Base-by-base conservation (phyloP, 2,113 vertebrate species). In the Cromileptes altivelis region DNA sequence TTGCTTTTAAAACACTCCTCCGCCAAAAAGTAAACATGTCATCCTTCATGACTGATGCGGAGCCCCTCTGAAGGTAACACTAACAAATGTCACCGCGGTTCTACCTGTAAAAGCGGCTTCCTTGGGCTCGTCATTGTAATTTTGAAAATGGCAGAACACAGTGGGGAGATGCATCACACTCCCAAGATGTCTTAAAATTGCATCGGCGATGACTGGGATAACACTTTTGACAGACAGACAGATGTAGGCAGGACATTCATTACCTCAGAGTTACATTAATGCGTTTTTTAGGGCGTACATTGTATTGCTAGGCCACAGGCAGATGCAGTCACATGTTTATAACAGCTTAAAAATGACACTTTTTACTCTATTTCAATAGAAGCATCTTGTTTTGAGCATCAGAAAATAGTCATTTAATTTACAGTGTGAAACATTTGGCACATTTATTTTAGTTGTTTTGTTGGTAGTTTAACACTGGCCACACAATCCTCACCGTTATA, bases 1-100 rank as follows among this genome's bases (percentile, higher is more conserved):
- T 75, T 70, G 60, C 76, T 80, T 33, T 76, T n/a, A 76, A 76
- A 85, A 79, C 49, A 64, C 49, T 68, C 3, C 42, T 64, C 61
- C 61, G 57, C 14, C 42, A 45, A 71, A 52, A 47, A 71, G 67
- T 70, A 80, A 75, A 92, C 81, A 81, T 64, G 71, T 85, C 80
- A 89, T 53, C 53, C 61, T 56, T 56, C 3, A 3, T 89, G 80
- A 82, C 72, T 85, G 87, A 86, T 70, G 70, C 64, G 23, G 40
- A 72, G 56, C 63, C 60, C 53, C 47, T 81, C 67, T 58, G 71
- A 82, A 80, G 84, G 53, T 61, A 56, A 70, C 40, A 23, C 73
- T 61, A 61, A 75, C 87, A 88, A 82, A 80, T 88, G 84, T 81
- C 85, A 81, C 12, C 10, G 4, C 70, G 52, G 80, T 65, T 74